Conservation (phyloP, 2,113 vertebrate species). For the Lethenteron camtschaticum region DNA sequence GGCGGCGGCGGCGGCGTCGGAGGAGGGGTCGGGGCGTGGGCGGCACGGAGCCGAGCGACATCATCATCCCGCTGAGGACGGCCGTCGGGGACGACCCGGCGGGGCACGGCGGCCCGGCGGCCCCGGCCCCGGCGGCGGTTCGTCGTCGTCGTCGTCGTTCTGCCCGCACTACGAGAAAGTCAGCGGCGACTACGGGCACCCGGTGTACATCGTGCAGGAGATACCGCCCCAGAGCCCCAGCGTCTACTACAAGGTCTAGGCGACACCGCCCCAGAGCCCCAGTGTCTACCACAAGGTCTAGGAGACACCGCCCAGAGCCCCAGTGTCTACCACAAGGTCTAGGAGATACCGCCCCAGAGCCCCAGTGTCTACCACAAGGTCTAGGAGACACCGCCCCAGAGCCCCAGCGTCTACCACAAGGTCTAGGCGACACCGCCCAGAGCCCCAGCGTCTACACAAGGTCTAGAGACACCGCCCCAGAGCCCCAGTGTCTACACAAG, state of each 20-base stretch:
- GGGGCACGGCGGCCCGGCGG: slow-evolving; percentile 17
- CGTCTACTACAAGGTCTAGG: slow-evolving; percentile 97
- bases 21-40: slow-evolving; percentile 15
- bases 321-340: too few species aligned
- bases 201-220: slow-evolving; percentile 97
- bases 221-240: slow-evolving; percentile 95
- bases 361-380: too few species aligned
- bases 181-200: slow-evolving; percentile 91
- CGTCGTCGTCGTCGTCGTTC: slow-evolving; percentile 24
- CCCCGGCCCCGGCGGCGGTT: slow-evolving; percentile 21
- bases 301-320: too few species aligned
- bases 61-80: slow-evolving; percentile 98
- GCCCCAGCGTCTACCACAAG: too few species aligned
- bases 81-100: slow-evolving; percentile 80
- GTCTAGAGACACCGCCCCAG: too few species aligned
- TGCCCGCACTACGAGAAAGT: slow-evolving; percentile 98
- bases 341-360: too few species aligned
- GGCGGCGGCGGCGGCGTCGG: slow-evolving; percentile 45
- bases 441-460: too few species aligned
- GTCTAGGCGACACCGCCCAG: too few species aligned
- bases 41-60: slow-evolving; percentile 96
- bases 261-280: too few species aligned
- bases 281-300: too few species aligned
- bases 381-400: too few species aligned
- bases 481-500: too few species aligned